These are phyloP conservation scores for Hypanus sabinus DNA, from an alignment of 2,113 vertebrate genomes.

Conservation along the genomic window DNA sequence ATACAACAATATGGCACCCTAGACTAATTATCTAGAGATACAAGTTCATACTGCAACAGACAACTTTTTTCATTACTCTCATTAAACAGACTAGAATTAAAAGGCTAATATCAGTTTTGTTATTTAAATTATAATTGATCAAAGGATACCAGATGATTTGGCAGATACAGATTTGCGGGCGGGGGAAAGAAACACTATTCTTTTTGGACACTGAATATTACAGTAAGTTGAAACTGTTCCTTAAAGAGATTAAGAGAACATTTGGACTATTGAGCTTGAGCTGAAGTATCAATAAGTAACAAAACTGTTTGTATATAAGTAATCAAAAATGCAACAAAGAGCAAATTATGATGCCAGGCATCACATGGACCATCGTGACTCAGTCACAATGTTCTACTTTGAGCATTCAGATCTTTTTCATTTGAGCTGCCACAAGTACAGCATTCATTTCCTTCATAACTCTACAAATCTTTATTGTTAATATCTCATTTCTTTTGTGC, in stretches of 20 bases:
- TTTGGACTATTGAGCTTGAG: not conserved
- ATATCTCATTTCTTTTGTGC: not conserved
- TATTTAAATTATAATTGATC: not conserved
- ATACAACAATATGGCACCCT: too few species aligned
- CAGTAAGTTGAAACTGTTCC: not conserved
- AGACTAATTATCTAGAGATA: too few species aligned
- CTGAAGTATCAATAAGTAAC: not conserved
- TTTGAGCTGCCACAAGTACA: not conserved
- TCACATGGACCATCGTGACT: conserved; percentile 26
- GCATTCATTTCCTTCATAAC: not conserved
- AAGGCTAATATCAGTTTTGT: too few species aligned
- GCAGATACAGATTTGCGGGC: not conserved
- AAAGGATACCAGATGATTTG: not conserved
- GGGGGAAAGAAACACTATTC: not conserved
- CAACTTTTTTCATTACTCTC: too few species aligned
- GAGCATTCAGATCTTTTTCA: not conserved
- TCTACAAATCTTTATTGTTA: not conserved
- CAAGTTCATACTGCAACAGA: too few species aligned
- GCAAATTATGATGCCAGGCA: not conserved
- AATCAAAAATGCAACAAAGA: conserved; percentile 23
- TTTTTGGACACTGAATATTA: not conserved
- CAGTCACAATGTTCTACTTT: conserved; percentile 28
- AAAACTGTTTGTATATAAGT: not conserved
- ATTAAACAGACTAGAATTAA: too few species aligned
- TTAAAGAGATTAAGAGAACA: not conserved